Base-by-base conservation (phyloP, 64 coral and sea anemone species). In the Stylophora pistillata region DNA sequence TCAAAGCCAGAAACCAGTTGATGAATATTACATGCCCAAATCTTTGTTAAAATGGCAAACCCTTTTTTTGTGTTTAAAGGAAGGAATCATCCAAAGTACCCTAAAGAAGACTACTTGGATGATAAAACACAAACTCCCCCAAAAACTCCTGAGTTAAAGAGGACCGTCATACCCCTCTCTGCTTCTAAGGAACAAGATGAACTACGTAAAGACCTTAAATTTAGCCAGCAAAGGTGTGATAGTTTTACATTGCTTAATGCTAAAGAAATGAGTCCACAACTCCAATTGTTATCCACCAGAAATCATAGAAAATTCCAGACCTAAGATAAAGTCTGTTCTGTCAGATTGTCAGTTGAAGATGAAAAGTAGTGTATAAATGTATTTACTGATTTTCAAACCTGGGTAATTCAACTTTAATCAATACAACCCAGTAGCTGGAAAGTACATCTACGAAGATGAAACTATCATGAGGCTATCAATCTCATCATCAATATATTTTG, bases 131-230 rank as follows among this genome's bases (percentile, higher is more conserved):
- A 86, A 73, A 89, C 74, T 70, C 81, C 56, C 5, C 78, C 76
- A 37, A 74, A 81, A 55, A 78, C 74, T 64, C 90, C 80, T 29
- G 80, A 86, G 54, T 15, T 62, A 29, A 86, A 74, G 30, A 92
- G 74, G 78, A 69, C 25, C 16, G 75, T 14, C 20, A 53, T 54
- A 83, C 94, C 94, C 31, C 77, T 78, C 83, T 64, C 26, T 30
- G 29, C 66, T 55, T 92, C 94, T 23, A 95, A 70, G 84, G 94
- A 95, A 89, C 94, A 95, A 86, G 88, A 86, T 86, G 79, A 81
- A 86, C 77, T 95, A 33, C 90, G 92, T 7, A 95, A 92, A 89
- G 94, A 95, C 47, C 87, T 95, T 26, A 95, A 95, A 89, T 95
- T 95, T 75, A 95, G n/a, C 82, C 94, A 95, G 82, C 94, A 95